Evolutionary conservation across 2,113 vertebrate genomes (phyloP).

Genomic region (Pionites leucogaster): DNA sequence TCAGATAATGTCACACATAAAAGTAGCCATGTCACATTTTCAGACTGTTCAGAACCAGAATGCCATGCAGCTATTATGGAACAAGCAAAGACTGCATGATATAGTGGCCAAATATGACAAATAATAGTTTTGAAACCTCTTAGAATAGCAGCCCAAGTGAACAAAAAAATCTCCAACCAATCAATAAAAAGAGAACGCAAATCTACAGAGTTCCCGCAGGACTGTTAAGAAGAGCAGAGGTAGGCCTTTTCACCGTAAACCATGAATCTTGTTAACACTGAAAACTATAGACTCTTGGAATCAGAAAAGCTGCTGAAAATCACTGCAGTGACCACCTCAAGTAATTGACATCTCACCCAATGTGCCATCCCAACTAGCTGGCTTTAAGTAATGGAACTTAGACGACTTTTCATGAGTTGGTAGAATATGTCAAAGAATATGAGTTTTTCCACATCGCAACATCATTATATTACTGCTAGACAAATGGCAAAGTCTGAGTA

Average conservation of each 20-base stretch:
- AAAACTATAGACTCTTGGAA: background rate
- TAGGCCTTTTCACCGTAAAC: background rate
- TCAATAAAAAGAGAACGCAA: background rate
- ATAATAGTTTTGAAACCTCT: background rate
- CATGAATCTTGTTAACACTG: background rate
- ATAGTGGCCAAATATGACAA: background rate
- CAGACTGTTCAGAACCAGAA: background rate
- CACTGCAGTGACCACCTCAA: background rate
- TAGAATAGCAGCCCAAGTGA: background rate
- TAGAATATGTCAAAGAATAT: background rate
- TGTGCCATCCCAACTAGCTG: background rate
- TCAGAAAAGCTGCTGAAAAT: background rate
- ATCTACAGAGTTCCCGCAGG: background rate
- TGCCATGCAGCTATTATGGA: background rate
- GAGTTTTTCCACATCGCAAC: background rate
- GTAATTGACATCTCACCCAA: background rate
- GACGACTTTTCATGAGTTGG: background rate
- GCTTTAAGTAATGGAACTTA: background rate
- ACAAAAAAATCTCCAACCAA: background rate
- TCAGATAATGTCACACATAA: slow-evolving; percentile 27
- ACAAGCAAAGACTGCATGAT: background rate
- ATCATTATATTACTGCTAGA: background rate
- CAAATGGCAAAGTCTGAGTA: background rate
- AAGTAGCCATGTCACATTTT: background rate
- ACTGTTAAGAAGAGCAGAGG: background rate